A percentile compares a stretch with the other conserved stretches of the same genome.
These are phyloP conservation scores for Benitochromis conjunctus DNA, from an alignment of 2,113 vertebrate species.

Conservation along the genomic window DNA sequence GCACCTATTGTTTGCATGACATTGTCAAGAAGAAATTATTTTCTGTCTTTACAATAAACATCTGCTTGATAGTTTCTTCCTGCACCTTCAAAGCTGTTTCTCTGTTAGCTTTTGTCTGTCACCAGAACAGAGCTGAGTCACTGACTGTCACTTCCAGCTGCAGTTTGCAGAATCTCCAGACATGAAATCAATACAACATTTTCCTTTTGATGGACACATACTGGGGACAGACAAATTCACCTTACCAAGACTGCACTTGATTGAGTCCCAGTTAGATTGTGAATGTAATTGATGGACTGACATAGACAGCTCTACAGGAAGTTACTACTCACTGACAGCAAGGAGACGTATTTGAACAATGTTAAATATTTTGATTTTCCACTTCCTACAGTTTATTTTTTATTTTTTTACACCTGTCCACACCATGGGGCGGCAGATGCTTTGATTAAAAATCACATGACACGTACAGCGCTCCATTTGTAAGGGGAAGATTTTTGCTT, in stretches of 20 bases:
- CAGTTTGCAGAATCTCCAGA: conserved; percentile 52
- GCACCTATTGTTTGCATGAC: background rate
- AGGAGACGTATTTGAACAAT: background rate
- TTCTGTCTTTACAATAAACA: conserved; percentile 37
- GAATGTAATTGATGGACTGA: conserved; percentile 67
- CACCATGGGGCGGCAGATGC: background rate
- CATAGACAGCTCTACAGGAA: conserved; percentile 47
- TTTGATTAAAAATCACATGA: background rate
- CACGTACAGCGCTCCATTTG: background rate
- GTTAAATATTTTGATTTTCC: conserved; percentile 9
- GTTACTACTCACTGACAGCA: conserved; percentile 23
- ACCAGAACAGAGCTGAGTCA: conserved; percentile 51
- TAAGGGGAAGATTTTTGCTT: background rate
- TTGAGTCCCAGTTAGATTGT: conserved; percentile 64
- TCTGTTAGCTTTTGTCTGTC: conserved; percentile 40
- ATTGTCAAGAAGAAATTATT: conserved; percentile 36
- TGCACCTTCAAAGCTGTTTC: conserved; percentile 25
- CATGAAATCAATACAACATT: conserved; percentile 76
- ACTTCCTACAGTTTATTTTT: background rate
- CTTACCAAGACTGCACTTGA: conserved; percentile 59
- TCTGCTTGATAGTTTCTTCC: conserved; percentile 22
- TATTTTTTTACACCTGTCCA: background rate
- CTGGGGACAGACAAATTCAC: conserved; percentile 55
- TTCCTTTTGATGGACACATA: conserved; percentile 68
- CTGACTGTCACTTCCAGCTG: conserved; percentile 65